Evolutionary conservation across 2,888 invertebrate genomes (phyloP).

Genomic region (Synergus gifuensis): DNA sequence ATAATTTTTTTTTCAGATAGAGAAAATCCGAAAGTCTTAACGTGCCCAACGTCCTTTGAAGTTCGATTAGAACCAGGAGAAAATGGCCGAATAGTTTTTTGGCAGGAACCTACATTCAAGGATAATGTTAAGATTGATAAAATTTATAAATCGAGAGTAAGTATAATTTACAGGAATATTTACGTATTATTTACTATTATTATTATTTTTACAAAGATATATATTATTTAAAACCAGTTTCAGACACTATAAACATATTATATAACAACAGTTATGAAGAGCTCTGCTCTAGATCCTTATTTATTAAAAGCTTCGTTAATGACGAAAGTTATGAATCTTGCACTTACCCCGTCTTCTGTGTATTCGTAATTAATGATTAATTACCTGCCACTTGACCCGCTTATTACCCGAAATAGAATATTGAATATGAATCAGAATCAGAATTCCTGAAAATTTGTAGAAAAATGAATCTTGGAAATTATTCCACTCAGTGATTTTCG

Average conservation of each 20-base stretch:
- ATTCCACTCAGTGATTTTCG: background rate
- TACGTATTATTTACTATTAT: background rate
- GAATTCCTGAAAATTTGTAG: background rate
- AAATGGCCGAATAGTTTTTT: constrained; percentile 80
- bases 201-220: background rate
- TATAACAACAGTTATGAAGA: background rate
- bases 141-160: constrained; percentile 82
- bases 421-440: background rate
- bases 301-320: constrained; percentile 62
- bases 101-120: constrained; percentile 83
- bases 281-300: constrained; percentile 29
- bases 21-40: constrained; percentile 80
- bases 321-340: constrained; percentile 58
- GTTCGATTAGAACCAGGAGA: constrained; percentile 80
- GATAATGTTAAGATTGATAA: constrained; percentile 81
- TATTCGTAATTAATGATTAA: constrained; percentile 40
- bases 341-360: constrained; percentile 49
- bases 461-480: too few species aligned
- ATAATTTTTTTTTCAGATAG: constrained; percentile 74
- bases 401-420: background rate
- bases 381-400: background rate
- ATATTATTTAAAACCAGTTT: background rate
- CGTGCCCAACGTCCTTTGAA: constrained; percentile 83
- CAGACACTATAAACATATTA: background rate
- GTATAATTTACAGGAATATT: constrained; percentile 49